A percentile compares a stretch with the other conserved stretches of the same genome.
These are phyloP conservation scores for Rhopalosiphum nymphaeae DNA, from an alignment of 2,888 invertebrate species.

Conservation along the genomic window DNA sequence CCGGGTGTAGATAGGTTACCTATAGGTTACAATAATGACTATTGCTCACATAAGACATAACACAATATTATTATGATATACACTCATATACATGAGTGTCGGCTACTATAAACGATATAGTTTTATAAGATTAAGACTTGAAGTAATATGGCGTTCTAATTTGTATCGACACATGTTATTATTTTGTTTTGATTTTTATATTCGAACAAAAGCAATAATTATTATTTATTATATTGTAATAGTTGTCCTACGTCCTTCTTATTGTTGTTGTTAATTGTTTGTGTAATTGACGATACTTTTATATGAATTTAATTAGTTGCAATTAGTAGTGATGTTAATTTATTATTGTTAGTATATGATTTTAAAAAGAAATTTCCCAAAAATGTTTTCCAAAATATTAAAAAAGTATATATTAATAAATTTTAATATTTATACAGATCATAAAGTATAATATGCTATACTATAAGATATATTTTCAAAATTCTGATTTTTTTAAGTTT, in stretches of 20 bases:
- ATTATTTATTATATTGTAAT: background rate
- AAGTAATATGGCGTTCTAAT: background rate
- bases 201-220: background rate
- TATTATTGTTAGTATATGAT: background rate
- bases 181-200: background rate
- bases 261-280: background rate
- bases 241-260: background rate
- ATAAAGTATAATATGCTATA: background rate
- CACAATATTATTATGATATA: conserved; percentile 9
- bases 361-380: background rate
- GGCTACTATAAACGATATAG: background rate
- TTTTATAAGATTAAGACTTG: conserved; percentile 1
- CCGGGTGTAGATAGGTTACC: conserved; percentile 8
- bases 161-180: background rate
- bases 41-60: conserved; percentile 5
- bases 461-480: background rate
- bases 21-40: background rate
- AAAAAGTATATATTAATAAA: background rate
- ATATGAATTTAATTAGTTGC: background rate
- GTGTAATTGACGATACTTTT: background rate
- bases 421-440: background rate
- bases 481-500: background rate
- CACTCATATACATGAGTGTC: background rate
- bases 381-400: background rate
- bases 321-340: background rate